Base-by-base conservation (phyloP, 1,140 invertebrate genomes). In the Zophobas atratus region DNA sequence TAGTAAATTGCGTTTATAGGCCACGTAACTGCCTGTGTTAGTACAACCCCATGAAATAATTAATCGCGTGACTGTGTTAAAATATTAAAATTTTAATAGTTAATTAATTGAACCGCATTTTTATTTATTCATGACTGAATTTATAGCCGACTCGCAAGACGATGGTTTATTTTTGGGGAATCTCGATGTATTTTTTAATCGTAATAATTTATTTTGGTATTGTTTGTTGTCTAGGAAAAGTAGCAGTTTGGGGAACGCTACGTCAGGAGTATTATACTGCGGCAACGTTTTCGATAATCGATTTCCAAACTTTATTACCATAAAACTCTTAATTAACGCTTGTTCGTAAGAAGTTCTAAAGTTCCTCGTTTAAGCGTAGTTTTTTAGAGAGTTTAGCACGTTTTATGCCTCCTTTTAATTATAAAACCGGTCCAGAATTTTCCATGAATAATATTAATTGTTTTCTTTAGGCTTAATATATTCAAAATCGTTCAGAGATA, bases 51-150 rank as follows among this genome's bases (percentile, higher is more conserved):
- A 67, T 67, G 39, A 67, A 67, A 67, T 67, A 67, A 67, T 67
- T 67, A 67, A 67, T 67, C 39, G 60, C 60, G 60, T 67, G 60
- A 67, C 60, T 38, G 60, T 67, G 60, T 38, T 67, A 67, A 67
- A 67, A 67, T 67, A 67, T 67, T 67, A 67, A 67, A 67, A 67
- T 67, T 67, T 67, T 67, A 67, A 67, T 67, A 67, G 60, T 67
- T 67, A 67, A 67, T 67, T 67, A 67, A 67, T 67, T 67, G 60
- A 67, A 39, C 8, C 60, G 60, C 35, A 43, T 67, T 67, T 41
- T 67, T 67, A 67, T 48, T 67, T 67, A 67, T 67, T 67, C 60
- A 67, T 67, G 20, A 20, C 8, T 1, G 60, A 67, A 67, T 67
- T 67, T 67, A 67, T 67, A 67, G 60, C n/a, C 39, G n/a, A 6